Evolutionary conservation across 2,888 invertebrate genomes (phyloP).

Genomic region (Heliothis peltigera): DNA sequence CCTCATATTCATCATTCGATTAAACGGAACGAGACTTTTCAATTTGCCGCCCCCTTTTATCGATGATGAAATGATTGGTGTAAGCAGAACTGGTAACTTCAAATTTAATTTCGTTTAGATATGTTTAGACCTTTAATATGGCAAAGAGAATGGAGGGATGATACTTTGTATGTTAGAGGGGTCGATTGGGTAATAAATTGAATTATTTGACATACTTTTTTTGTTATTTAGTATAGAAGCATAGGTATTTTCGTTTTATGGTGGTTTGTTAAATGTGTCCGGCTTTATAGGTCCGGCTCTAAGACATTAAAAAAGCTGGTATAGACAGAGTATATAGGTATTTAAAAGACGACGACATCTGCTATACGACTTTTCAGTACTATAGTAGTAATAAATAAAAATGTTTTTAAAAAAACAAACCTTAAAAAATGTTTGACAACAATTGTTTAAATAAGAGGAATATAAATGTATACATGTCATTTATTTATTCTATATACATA

Average conservation of each 20-base stretch:
- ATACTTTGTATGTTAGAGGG: slow-evolving; percentile 28
- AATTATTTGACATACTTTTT: slow-evolving; percentile 27
- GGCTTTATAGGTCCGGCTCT: no score
- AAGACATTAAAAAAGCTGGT: no score
- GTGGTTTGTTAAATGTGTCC: neutral
- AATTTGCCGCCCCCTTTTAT: slow-evolving; percentile 82
- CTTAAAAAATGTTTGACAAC: no score
- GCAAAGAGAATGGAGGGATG: slow-evolving; percentile 18
- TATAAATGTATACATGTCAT: no score
- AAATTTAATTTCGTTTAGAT: slow-evolving; percentile 54
- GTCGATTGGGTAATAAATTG: slow-evolving; percentile 34
- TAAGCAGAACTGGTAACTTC: slow-evolving; percentile 67
- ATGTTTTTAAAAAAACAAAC: no score
- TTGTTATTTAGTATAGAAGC: slow-evolving; percentile 8
- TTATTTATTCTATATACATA: no score
- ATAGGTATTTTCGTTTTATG: neutral
- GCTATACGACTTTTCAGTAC: no score
- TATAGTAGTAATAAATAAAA: no score
- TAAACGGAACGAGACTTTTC: slow-evolving; percentile 84
- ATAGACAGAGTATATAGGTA: no score
- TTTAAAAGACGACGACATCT: no score
- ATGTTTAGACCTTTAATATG: slow-evolving; percentile 12
- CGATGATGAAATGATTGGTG: slow-evolving; percentile 75
- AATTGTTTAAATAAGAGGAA: no score
- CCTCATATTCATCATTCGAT: slow-evolving; percentile 83